Evolutionary conservation across 2,113 vertebrate species (phyloP).

Genomic region (Epinephelus moara): DNA sequence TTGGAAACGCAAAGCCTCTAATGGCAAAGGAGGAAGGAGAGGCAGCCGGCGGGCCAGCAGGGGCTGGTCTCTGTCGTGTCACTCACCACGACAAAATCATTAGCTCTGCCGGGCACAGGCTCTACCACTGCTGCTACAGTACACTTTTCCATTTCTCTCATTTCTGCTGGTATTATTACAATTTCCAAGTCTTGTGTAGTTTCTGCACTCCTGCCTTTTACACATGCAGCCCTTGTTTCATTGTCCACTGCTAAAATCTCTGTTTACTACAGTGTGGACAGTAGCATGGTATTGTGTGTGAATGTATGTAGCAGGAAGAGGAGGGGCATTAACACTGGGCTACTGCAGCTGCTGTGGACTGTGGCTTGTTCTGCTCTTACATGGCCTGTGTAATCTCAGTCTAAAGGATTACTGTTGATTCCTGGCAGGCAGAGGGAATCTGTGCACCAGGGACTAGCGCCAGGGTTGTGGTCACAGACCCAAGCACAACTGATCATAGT

Average conservation of each 20-base stretch:
- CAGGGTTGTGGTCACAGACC: slow-evolving; percentile 73
- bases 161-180: slow-evolving; percentile 10
- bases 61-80: slow-evolving; percentile 51
- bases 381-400: slow-evolving; percentile 82
- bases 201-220: slow-evolving; percentile 15
- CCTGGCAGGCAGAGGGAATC: slow-evolving; percentile 80
- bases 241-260: neutral
- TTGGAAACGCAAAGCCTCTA: slow-evolving; percentile 62
- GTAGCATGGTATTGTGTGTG: slow-evolving; percentile 16
- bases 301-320: slow-evolving; percentile 43
- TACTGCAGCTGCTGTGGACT: slow-evolving; percentile 72
- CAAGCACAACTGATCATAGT: slow-evolving; percentile 68
- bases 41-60: slow-evolving; percentile 34
- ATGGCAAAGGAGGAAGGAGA: slow-evolving; percentile 37
- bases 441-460: slow-evolving; percentile 73
- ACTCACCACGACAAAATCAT: slow-evolving; percentile 62
- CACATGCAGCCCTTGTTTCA: neutral
- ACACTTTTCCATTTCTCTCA: slow-evolving; percentile 19
- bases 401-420: slow-evolving; percentile 83
- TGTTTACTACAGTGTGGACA: slow-evolving; percentile 10
- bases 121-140: slow-evolving; percentile 28
- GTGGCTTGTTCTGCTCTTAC: slow-evolving; percentile 77
- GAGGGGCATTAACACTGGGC: slow-evolving; percentile 41
- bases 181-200: slow-evolving; percentile 1
- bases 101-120: slow-evolving; percentile 25